Conservation (phyloP, 2,113 vertebrate species). For the Eulemur rufifrons region DNA sequence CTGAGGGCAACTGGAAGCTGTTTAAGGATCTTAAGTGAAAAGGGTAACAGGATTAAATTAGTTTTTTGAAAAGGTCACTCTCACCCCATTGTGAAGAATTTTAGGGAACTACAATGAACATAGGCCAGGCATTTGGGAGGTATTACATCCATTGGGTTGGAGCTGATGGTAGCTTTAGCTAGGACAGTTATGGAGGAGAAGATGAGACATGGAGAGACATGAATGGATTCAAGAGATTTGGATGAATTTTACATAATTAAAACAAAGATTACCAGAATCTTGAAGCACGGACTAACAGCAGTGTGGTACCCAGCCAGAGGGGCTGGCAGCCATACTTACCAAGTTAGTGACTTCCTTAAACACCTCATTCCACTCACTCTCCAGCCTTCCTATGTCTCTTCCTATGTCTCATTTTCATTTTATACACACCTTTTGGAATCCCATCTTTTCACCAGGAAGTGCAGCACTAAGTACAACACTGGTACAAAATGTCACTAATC, state of each 20-base stretch:
- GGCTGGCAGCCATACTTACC: not conserved
- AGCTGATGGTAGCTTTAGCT: not conserved
- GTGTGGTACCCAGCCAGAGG: not conserved
- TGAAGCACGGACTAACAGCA: not conserved
- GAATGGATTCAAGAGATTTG: not conserved
- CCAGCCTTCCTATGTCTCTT: not conserved
- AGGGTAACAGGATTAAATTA: slow-evolving; percentile 63
- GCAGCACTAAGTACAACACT: not conserved
- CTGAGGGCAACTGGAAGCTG: slow-evolving; percentile 62
- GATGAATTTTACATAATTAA: not conserved
- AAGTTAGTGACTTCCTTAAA: not conserved
- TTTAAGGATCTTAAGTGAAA: slow-evolving; percentile 70
- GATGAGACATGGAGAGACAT: not conserved
- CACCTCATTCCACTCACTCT: not conserved
- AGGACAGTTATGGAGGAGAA: not conserved
- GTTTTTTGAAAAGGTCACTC: slow-evolving; percentile 57
- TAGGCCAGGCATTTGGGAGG: not conserved
- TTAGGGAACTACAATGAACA: not conserved
- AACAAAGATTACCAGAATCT: not conserved
- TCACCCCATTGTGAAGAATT: slow-evolving; percentile 42
- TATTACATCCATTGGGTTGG: not conserved
- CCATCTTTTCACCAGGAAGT: not conserved
- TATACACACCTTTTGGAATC: not conserved
- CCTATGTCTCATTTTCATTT: not conserved
- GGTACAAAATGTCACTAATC: not conserved